These are phyloP conservation scores for Rapana venosa DNA, from an alignment of 2,888 invertebrate species.

Conservation along the genomic window DNA sequence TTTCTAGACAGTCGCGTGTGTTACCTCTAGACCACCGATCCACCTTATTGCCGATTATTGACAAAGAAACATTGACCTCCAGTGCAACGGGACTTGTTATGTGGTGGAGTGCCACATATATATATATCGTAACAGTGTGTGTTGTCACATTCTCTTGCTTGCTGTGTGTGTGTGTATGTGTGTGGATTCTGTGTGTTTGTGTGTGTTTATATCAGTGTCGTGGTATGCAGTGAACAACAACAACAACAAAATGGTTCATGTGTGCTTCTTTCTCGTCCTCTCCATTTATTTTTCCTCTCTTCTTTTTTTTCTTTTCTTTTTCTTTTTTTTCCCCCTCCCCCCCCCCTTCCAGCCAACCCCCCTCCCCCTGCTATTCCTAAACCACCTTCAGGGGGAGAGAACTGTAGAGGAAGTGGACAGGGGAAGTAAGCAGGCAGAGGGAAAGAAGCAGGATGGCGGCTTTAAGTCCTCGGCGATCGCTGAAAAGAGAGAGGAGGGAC, in stretches of 20 bases:
- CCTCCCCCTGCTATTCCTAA: neutral
- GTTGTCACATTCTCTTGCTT: too few relatives aligned
- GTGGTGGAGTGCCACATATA: too few relatives aligned
- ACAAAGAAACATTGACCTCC: too few relatives aligned
- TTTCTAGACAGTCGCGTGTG: too few relatives aligned
- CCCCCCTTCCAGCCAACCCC: too few relatives aligned
- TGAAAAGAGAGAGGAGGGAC: neutral
- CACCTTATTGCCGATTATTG: too few relatives aligned
- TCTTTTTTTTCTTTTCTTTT: neutral
- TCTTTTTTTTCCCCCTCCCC: neutral
- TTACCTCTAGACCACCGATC: too few relatives aligned
- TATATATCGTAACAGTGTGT: too few relatives aligned
- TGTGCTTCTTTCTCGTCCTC: neutral
- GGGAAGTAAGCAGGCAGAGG: constrained; percentile 29
- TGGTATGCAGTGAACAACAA: neutral
- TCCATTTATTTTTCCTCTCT: too few relatives aligned
- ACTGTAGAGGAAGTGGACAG: constrained; percentile 26
- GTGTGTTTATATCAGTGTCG: neutral
- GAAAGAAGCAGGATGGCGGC: neutral
- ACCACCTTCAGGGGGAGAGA: constrained; percentile 25
- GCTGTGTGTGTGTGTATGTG: too few relatives aligned
- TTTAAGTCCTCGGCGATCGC: neutral
- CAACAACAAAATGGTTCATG: neutral
- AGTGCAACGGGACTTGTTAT: too few relatives aligned
- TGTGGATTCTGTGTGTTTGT: neutral